Base-by-base conservation (phyloP, 2,888 invertebrate genomes). In the Drosophila aldrichi region DNA sequence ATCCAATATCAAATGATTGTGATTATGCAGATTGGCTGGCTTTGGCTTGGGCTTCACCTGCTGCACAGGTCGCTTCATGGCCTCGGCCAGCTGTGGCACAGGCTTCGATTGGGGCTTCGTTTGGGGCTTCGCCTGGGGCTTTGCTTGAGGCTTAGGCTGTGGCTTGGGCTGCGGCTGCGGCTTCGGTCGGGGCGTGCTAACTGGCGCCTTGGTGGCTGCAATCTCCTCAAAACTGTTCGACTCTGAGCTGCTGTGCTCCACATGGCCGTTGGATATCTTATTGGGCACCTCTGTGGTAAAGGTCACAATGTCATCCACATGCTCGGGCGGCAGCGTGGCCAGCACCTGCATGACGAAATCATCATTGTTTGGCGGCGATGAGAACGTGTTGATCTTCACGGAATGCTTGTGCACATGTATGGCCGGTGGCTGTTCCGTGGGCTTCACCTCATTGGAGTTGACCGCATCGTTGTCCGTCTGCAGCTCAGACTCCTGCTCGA, bases 241-340 rank as follows among this genome's bases (percentile, higher is more conserved):
- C 62, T 92, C 91, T 2, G 48, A 49, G 5, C 91, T 91, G 61
- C 83, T 84, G n/a, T 68, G 81, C 3, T 91, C 88, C 9, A 77
- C 67, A 18, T 91, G 70, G 20, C 76, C 80, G 40, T 84, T 89
- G 0, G 88, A 67, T 12, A 93, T 91, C 61, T 92, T 91, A n/a
- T 77, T 90, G 49, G 93, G 93, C 44, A 92, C 73, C 56, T 92
- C 92, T 4, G 92, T 91, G 69, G 90, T 92, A 22, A 91, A 91
- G 1, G 82, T 74, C 0, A 82, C 69, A n/a, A 73, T 72, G 7
- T 88, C 81, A 3, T 79, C 79, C 0, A 73, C 66, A 14, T 78
- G 81, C 6, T 78, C 81, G 0, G 92, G 81, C 2, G 90, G 79
- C 61, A 89, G 67, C 6, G 91, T 91, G 48, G 88, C 91, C n/a